Evolutionary conservation across 2,888 invertebrate genomes (phyloP).

Genomic region (Pyrrhosoma nymphula): DNA sequence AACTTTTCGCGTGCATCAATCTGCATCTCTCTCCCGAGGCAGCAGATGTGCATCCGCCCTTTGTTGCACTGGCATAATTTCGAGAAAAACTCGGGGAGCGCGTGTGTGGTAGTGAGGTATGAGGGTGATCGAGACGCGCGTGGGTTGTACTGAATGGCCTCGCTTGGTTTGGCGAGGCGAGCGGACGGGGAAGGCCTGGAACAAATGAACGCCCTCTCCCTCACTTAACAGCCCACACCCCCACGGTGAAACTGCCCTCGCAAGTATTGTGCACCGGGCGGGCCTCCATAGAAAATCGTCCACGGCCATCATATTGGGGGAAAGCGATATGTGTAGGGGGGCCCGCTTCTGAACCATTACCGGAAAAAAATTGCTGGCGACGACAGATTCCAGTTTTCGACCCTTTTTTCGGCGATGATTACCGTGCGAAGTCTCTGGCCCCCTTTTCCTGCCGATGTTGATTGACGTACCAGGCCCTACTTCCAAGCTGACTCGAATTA

Average conservation of each 20-base stretch:
- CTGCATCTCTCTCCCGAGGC: not conserved
- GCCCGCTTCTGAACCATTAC: not conserved
- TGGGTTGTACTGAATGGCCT: not conserved
- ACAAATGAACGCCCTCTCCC: not conserved
- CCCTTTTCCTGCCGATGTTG: not conserved
- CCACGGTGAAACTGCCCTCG: not conserved
- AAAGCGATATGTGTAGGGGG: not conserved
- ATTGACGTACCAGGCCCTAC: not conserved
- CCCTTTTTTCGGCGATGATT: not conserved
- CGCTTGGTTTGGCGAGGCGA: not conserved
- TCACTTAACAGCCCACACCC: not conserved
- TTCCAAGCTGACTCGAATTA: not conserved
- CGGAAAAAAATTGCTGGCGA: not conserved
- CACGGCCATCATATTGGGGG: not conserved
- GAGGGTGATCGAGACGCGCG: not conserved
- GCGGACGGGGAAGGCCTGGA: not conserved
- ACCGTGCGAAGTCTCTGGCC: not conserved
- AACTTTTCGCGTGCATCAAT: not conserved
- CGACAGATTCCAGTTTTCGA: not conserved
- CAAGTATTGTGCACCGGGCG: not conserved
- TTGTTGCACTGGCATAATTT: constrained; percentile 3
- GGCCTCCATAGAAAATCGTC: not conserved
- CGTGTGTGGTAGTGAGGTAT: not conserved
- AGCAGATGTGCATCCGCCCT: not conserved
- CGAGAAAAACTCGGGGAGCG: not conserved